Evolutionary conservation across 2,888 invertebrate genomes (phyloP), one percentile per base, ranked within the genome.

Genomic region (Caenorhabditis parvicauda): DNA sequence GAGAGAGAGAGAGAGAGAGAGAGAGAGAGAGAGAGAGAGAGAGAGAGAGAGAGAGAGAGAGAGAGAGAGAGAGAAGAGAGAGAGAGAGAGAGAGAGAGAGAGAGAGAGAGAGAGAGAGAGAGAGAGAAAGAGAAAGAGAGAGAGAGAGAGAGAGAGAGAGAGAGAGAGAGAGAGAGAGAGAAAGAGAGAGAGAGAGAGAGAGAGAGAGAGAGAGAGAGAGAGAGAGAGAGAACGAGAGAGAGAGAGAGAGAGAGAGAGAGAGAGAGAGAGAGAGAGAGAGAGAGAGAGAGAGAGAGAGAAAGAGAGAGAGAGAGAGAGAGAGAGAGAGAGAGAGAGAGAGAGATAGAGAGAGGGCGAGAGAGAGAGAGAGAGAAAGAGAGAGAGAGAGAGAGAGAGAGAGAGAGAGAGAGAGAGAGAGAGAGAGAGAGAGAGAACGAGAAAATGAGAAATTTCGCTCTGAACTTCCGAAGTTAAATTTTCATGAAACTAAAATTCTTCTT

Each of bases 371-470:
- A 29, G 37, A 38, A 28, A 21, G 29, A 25, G 12, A 35, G 17
- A 24, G 27, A 27, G 27, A 32, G 28, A 29, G 44, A 28, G 35
- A 47, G 35, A 47, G 47, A 38, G 37, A 22, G 19, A 41, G 38
- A 52, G 48, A 49, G 55, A 46, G 53, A 42, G 55, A 52, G 44
- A 54, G 57, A 43, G 54, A 14, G 7, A 59, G 47, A 51, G 47
- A 50, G 42, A 39, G 53, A 38, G 49, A 45, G 49, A 49, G 46
- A 49, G 38, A 44, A 55, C 55, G 38, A 50, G 55, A 50, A 55
- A n/a, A n/a, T n/a, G n/a, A n/a, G n/a, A n/a, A n/a, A n/a, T n/a
- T n/a, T n/a, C n/a, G n/a, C n/a, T n/a, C n/a, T n/a, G n/a, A n/a
- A n/a, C n/a, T n/a, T n/a, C n/a, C n/a, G n/a, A n/a, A n/a, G n/a